Conservation (phyloP, 2,797 vertebrate genomes). For the Sciurus carolinensis region DNA sequence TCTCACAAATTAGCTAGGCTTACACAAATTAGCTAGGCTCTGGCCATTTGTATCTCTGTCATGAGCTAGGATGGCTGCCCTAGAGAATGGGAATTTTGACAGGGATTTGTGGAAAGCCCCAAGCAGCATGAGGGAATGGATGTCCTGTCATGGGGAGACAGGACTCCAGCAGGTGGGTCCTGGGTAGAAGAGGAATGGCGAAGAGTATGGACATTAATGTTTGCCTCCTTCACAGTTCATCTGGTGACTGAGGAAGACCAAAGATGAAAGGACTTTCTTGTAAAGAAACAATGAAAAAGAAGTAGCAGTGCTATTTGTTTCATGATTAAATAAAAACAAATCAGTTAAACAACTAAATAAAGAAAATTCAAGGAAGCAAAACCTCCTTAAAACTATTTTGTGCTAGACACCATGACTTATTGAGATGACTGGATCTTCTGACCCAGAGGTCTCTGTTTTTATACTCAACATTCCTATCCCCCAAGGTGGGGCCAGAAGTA, state of each 20-base stretch:
- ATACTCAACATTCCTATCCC: not conserved
- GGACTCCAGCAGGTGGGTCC: too few relatives aligned
- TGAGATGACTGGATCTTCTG: not conserved
- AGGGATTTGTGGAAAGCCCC: not conserved
- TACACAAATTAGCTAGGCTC: not conserved
- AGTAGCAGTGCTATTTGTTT: not conserved
- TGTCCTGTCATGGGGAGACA: not conserved
- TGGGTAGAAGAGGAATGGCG: not conserved
- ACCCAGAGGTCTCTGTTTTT: not conserved
- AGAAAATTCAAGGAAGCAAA: conserved; percentile 8
- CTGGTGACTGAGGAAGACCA: not conserved
- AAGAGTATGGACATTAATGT: not conserved
- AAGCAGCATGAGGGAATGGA: not conserved
- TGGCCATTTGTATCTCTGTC: not conserved
- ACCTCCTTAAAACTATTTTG: not conserved
- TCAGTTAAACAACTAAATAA: conserved; percentile 1
- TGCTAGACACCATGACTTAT: not conserved
- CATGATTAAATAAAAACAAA: conserved; percentile 45
- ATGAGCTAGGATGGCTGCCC: not conserved
- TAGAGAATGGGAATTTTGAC: not conserved
- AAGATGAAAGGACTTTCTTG: not conserved
- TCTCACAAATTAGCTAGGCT: not conserved
- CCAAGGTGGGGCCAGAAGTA: not conserved
- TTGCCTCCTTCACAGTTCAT: not conserved
- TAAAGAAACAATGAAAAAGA: not conserved